Evolutionary conservation across 2,113 vertebrate species (phyloP).

Genomic region (Centropus unirufus): DNA sequence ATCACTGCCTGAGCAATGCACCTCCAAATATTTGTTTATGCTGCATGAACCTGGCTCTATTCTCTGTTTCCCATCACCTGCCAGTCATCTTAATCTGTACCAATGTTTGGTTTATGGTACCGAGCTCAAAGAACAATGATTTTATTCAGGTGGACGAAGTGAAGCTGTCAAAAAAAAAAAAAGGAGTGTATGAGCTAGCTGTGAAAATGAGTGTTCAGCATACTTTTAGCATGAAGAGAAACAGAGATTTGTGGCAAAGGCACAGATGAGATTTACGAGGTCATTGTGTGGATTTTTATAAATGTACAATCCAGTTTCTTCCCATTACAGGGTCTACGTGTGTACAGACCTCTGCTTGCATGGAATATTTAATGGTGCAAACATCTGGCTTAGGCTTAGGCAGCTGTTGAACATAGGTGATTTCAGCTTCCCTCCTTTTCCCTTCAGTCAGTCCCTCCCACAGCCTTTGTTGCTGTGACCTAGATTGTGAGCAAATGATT

Average conservation of each 20-base stretch:
- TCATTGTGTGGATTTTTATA: background rate
- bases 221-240: background rate
- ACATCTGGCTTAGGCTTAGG: background rate
- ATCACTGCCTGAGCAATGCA: conserved; percentile 23
- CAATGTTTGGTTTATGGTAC: background rate
- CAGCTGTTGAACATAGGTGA: conserved; percentile 38
- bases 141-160: background rate
- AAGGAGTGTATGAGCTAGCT: background rate
- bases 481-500: conserved; percentile 60
- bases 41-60: background rate
- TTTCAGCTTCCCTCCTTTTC: conserved; percentile 20
- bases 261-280: background rate
- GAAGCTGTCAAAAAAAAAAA: background rate
- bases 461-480: conserved; percentile 52
- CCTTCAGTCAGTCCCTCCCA: conserved; percentile 7
- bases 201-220: background rate
- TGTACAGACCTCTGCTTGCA: background rate
- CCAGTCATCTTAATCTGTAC: background rate
- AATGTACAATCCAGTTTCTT: background rate
- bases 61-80: conserved; percentile 33
- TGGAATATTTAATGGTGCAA: background rate
- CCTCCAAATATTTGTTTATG: conserved; percentile 35
- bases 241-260: background rate
- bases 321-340: background rate
- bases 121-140: conserved; percentile 1